These are phyloP conservation scores for Euphonia xanthogaster DNA, from an alignment of 2,797 vertebrate species.

Conservation along the genomic window DNA sequence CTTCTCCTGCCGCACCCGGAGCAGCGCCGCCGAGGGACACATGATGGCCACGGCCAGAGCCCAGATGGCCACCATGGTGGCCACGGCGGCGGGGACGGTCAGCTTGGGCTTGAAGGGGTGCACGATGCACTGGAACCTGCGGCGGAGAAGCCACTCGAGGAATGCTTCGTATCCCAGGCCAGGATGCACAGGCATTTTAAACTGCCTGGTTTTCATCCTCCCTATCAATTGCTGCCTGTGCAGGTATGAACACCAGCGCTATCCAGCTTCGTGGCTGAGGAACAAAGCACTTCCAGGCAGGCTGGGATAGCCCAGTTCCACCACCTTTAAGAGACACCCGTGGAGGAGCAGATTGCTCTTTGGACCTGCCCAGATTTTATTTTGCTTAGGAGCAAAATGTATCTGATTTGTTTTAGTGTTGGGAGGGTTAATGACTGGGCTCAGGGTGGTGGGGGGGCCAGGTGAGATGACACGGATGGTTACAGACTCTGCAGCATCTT, in stretches of 20 bases:
- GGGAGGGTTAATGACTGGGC: neutral
- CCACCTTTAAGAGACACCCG: neutral
- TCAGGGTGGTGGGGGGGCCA: neutral
- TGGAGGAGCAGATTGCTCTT: neutral
- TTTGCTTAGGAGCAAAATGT: neutral
- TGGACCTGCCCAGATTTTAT: rapidly evolving
- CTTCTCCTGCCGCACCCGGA: conserved; percentile 86
- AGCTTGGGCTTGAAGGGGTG: conserved; percentile 92
- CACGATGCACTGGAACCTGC: conserved; percentile 88
- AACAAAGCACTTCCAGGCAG: neutral
- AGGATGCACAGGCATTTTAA: rapidly evolving
- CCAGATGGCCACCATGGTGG: conserved; percentile 86
- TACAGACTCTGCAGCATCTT: neutral
- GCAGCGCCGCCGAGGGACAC: conserved; percentile 90
- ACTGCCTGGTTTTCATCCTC: neutral
- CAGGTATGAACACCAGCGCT: neutral
- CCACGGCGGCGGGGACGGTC: conserved; percentile 78
- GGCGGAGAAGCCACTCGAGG: neutral
- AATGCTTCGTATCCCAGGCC: neutral
- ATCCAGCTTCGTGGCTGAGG: neutral
- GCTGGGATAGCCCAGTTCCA: neutral
- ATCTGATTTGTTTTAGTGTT: neutral
- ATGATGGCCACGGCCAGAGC: conserved; percentile 86
- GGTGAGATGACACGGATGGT: neutral
- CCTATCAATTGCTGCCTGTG: neutral